Conservation (phyloP, 2,888 invertebrate species). For the Nineta flava region DNA sequence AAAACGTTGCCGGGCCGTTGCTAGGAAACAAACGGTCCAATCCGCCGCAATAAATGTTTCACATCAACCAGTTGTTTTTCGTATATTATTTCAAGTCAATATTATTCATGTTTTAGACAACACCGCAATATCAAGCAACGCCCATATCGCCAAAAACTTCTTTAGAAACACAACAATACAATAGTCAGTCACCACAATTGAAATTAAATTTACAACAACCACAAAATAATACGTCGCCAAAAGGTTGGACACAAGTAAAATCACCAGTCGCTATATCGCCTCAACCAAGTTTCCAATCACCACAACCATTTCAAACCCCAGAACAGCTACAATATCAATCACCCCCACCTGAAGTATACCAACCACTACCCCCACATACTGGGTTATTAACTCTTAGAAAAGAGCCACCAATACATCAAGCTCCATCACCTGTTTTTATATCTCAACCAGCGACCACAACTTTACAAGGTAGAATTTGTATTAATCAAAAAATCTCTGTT, state of each 20-base stretch:
- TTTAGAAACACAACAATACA: neutral
- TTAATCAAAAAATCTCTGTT: no score
- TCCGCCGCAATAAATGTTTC: no score
- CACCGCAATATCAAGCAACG: neutral
- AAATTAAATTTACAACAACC: neutral
- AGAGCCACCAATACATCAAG: slow-evolving; percentile 59
- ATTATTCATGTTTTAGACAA: neutral
- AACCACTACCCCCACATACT: slow-evolving; percentile 38
- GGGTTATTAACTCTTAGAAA: slow-evolving; percentile 54
- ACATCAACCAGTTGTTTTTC: no score
- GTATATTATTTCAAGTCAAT: neutral
- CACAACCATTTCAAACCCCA: slow-evolving; percentile 10
- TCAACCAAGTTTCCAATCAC: slow-evolving; percentile 8
- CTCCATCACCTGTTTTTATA: slow-evolving; percentile 54
- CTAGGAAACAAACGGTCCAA: no score
- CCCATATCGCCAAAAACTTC: neutral
- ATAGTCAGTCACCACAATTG: slow-evolving; percentile 4
- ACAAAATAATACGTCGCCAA: slow-evolving; percentile 11
- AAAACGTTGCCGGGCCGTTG: no score
- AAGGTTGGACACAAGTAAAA: slow-evolving; percentile 30
- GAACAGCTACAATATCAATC: slow-evolving; percentile 10
- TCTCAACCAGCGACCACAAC: slow-evolving; percentile 69
- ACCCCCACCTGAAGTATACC: slow-evolving; percentile 16
- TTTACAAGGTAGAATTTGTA: slow-evolving; percentile 36
- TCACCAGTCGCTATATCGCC: slow-evolving; percentile 25